phyloP scores from a whole-genome alignment of 2,888 invertebrate species.

The Neoascia interrupta region DNA sequence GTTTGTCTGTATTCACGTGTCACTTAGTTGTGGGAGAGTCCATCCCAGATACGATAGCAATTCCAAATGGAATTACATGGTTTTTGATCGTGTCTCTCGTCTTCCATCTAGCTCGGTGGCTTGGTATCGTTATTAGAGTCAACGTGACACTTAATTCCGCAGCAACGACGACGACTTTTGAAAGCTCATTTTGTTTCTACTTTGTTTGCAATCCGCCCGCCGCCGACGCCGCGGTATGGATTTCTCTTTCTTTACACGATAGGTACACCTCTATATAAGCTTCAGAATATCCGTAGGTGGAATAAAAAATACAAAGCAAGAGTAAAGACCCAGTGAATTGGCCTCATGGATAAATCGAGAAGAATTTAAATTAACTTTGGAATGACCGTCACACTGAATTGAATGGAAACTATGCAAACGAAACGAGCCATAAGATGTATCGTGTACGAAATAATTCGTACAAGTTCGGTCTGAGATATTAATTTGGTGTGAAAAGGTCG shows the following conservation, averaged over 20 bases:
- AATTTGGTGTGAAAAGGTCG: slow-evolving; percentile 58
- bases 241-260: slow-evolving; percentile 29
- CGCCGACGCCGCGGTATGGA: background rate
- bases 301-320: slow-evolving; percentile 5
- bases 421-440: slow-evolving; percentile 5
- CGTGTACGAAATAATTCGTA: slow-evolving; percentile 17
- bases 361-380: slow-evolving; percentile 65
- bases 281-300: slow-evolving; percentile 31
- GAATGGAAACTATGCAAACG: slow-evolving; percentile 36
- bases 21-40: no score
- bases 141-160: slow-evolving; percentile 65
- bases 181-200: slow-evolving; percentile 21
- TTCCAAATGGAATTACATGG: no score
- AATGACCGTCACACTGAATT: slow-evolving; percentile 67
- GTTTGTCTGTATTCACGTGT: no score
- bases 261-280: slow-evolving; percentile 19
- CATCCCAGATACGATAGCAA: no score
- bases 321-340: slow-evolving; percentile 32
- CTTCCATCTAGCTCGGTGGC: no score
- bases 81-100: no score
- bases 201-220: slow-evolving; percentile 3
- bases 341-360: slow-evolving; percentile 57
- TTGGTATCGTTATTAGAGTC: slow-evolving; percentile 40
- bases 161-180: slow-evolving; percentile 28
- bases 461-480: slow-evolving; percentile 50